A percentile compares a stretch with the other conserved stretches of the same genome.
Conservation (phyloP, 2,113 vertebrate species). For the Paradoxurus hermaphroditus region DNA sequence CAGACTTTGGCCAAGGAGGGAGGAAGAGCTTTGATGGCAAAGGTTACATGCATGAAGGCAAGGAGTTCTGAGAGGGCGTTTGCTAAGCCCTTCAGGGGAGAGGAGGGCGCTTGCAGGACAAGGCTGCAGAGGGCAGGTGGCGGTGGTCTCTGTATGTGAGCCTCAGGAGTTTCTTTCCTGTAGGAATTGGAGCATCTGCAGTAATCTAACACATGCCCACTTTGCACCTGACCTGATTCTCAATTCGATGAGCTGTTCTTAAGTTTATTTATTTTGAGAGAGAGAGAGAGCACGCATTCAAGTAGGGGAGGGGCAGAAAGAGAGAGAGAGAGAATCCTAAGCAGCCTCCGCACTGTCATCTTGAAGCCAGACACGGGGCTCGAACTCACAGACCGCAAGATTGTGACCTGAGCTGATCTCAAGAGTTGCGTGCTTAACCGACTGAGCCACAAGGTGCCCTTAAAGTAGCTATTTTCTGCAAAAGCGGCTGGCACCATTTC, state of each 20-base stretch:
- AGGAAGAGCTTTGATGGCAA: not conserved
- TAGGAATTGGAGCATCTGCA: not conserved
- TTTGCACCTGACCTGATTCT: not conserved
- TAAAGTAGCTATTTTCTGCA: not conserved
- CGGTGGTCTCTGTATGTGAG: not conserved
- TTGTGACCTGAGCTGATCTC: too few species aligned
- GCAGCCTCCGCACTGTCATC: too few species aligned
- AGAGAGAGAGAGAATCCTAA: too few species aligned
- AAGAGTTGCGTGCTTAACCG: too few species aligned
- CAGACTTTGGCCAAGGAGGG: not conserved
- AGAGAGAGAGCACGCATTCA: too few species aligned
- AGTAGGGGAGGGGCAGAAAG: too few species aligned
- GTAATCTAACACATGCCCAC: not conserved
- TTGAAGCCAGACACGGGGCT: too few species aligned
- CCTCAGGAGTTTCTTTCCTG: not conserved
- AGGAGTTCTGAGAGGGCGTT: not conserved
- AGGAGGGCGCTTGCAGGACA: not conserved
- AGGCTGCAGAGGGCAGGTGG: not conserved
- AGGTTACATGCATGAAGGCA: not conserved
- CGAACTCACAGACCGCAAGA: too few species aligned
- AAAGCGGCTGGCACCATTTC: not conserved
- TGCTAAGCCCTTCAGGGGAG: not conserved
- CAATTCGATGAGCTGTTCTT: not conserved
- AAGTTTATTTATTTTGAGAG: too few species aligned
- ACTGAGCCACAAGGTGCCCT: too few species aligned